A percentile compares a stretch with the other conserved stretches of the same genome.
phyloP scores from a whole-genome alignment of 2,797 vertebrate genomes.

The Enteromius mattozi region DNA sequence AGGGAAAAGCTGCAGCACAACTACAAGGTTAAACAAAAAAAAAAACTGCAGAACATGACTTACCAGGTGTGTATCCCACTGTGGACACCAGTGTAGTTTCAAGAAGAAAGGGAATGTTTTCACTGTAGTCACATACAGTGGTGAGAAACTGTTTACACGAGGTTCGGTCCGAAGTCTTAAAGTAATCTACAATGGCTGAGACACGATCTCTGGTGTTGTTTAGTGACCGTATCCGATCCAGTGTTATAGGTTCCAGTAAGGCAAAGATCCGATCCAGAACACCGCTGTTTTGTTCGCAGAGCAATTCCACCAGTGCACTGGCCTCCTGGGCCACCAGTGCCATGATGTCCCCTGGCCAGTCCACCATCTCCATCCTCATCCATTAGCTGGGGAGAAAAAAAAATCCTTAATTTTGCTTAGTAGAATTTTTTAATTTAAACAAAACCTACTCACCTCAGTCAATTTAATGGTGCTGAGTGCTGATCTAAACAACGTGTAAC shows the following conservation, averaged over 20 bases:
- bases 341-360: constrained; percentile 59
- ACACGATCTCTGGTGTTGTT: constrained; percentile 21
- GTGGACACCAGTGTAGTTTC: constrained; percentile 82
- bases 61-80: constrained; percentile 66
- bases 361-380: constrained; percentile 70
- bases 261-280: constrained; percentile 64
- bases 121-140: constrained; percentile 77
- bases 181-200: constrained; percentile 70
- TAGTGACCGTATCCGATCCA: neutral
- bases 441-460: neutral
- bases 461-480: neutral
- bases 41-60: constrained; percentile 8
- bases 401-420: neutral
- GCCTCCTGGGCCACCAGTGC: constrained; percentile 66
- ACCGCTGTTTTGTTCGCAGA: constrained; percentile 62
- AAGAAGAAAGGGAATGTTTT: constrained; percentile 81
- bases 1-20: neutral
- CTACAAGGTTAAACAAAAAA: neutral
- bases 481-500: neutral
- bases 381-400: constrained; percentile 63
- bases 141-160: constrained; percentile 78
- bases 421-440: neutral
- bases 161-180: constrained; percentile 59
- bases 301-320: constrained; percentile 72
- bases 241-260: constrained; percentile 65